Evolutionary conservation across 2,888 invertebrate genomes (phyloP).

Genomic region (Hofmannophila pseudospretella): DNA sequence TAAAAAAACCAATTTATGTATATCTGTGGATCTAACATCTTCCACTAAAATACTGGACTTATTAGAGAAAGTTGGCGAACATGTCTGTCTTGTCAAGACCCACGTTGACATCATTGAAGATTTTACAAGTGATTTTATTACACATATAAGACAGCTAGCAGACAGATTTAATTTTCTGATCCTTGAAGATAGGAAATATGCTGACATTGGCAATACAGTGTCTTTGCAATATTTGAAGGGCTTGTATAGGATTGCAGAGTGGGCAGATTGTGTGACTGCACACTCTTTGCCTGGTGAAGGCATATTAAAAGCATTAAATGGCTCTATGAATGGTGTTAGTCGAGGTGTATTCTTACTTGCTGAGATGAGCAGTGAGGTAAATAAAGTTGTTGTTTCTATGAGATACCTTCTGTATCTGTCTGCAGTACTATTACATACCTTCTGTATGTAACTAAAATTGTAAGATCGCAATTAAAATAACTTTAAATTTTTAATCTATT

Average conservation of each 20-base stretch:
- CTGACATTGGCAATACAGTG: constrained; percentile 97
- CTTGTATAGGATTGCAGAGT: constrained; percentile 84
- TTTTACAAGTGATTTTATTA: constrained; percentile 81
- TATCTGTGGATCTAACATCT: constrained; percentile 91
- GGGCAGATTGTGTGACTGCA: constrained; percentile 96
- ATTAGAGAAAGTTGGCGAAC: constrained; percentile 86
- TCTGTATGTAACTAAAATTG: too few species aligned
- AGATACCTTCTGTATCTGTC: too few species aligned
- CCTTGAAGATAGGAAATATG: constrained; percentile 97
- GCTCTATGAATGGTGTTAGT: constrained; percentile 50
- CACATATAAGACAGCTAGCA: constrained; percentile 81
- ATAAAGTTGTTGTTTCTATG: too few species aligned
- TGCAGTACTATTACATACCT: too few species aligned
- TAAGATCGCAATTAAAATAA: too few species aligned
- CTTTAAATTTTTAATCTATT: constrained; percentile 11
- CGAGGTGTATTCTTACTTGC: constrained; percentile 90
- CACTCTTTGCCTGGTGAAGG: constrained; percentile 93
- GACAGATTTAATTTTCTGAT: constrained; percentile 90
- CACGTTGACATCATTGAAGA: constrained; percentile 93
- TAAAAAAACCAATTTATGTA: constrained; percentile 93
- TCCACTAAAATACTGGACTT: constrained; percentile 84
- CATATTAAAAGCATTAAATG: constrained; percentile 78
- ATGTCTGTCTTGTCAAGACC: constrained; percentile 92
- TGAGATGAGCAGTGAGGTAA: constrained; percentile 89
- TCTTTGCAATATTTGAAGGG: constrained; percentile 89